Conservation (phyloP, 2,888 invertebrate species). For the Drosophila dives region DNA sequence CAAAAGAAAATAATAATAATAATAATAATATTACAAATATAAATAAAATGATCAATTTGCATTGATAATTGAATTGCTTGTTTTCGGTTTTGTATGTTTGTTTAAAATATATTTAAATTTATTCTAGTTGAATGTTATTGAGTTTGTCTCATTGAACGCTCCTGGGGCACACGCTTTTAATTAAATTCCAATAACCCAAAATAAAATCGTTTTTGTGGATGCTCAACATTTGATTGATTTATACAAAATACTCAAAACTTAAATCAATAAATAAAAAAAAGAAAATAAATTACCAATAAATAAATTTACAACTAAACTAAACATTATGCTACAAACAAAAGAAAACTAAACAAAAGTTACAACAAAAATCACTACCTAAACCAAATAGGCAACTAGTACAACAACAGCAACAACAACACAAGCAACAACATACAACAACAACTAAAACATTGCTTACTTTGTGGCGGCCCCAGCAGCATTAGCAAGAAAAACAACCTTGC, state of each 20-base stretch:
- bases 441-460: conserved; percentile 32
- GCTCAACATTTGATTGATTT: conserved; percentile 61
- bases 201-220: conserved; percentile 62
- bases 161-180: conserved; percentile 78
- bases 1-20: conserved; percentile 19
- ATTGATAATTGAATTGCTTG: conserved; percentile 67
- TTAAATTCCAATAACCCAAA: conserved; percentile 16
- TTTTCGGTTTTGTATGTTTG: conserved; percentile 61
- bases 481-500: conserved; percentile 17
- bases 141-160: conserved; percentile 78
- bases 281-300: conserved; percentile 19
- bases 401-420: conserved; percentile 31
- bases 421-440: conserved; percentile 14
- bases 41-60: conserved; percentile 47
- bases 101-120: conserved; percentile 50
- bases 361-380: conserved; percentile 34
- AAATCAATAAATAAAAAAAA: conserved; percentile 22
- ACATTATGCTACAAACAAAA: conserved; percentile 55
- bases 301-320: conserved; percentile 51
- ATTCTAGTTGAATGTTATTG: conserved; percentile 77
- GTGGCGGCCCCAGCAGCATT: conserved; percentile 11
- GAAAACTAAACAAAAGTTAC: conserved; percentile 49
- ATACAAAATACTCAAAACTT: conserved; percentile 27
- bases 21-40: conserved; percentile 11
- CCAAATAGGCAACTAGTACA: conserved; percentile 28